phyloP scores from a whole-genome alignment of 2,797 vertebrate genomes.

The Ceryle rudis region DNA sequence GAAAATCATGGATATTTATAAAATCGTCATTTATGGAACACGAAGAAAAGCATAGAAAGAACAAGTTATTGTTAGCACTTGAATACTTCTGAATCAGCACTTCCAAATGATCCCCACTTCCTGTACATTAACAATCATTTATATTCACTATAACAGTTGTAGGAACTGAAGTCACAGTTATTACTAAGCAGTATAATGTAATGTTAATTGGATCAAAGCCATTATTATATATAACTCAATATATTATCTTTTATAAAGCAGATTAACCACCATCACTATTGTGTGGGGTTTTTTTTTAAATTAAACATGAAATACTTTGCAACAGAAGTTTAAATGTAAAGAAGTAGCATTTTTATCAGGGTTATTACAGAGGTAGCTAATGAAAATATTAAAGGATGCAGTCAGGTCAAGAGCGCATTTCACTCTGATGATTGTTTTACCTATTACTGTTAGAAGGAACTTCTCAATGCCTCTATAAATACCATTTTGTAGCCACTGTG shows the following conservation, averaged over 20 bases:
- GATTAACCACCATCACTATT: conserved; percentile 30
- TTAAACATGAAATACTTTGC: conserved; percentile 11
- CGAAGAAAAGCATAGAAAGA: conserved; percentile 21
- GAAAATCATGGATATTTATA: background rate
- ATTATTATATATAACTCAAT: conserved; percentile 52
- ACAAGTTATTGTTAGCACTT: conserved; percentile 75
- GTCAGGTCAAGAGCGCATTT: conserved; percentile 19
- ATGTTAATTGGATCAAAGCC: conserved; percentile 48
- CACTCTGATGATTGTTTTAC: background rate
- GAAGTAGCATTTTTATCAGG: background rate
- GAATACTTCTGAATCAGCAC: conserved; percentile 73
- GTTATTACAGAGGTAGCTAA: background rate
- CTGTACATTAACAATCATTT: background rate
- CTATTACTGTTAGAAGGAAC: background rate
- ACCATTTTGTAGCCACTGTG: background rate
- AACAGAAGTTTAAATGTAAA: conserved; percentile 1
- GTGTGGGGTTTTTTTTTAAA: background rate
- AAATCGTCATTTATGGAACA: background rate
- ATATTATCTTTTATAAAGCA: conserved; percentile 33
- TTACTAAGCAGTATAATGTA: conserved; percentile 36
- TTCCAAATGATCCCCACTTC: conserved; percentile 55
- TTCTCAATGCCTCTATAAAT: background rate
- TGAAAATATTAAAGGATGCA: conserved; percentile 25
- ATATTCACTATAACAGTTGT: conserved; percentile 42
- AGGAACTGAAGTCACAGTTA: conserved; percentile 56